Conservation (phyloP, 2,113 vertebrate species). For the Cervus canadensis region DNA sequence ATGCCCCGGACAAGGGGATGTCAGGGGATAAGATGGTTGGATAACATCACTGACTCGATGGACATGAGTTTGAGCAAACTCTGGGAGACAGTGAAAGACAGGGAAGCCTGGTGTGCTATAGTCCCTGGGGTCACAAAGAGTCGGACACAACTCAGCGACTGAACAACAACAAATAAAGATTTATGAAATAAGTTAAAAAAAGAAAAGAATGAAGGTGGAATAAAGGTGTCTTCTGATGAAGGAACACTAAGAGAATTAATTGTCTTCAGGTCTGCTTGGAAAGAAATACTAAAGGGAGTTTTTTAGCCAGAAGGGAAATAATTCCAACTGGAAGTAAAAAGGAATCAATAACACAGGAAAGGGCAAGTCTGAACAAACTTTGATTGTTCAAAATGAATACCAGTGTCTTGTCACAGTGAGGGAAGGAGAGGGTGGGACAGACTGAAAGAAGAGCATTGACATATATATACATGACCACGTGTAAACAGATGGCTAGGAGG, state of each 20-base stretch:
- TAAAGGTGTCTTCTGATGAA: neutral
- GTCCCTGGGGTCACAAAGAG: neutral
- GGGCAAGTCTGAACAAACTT: neutral
- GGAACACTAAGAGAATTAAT: neutral
- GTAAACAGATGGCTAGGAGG: neutral
- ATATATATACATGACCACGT: rapidly evolving
- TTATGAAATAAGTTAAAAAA: neutral
- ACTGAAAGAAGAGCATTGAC: neutral
- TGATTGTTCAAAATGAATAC: neutral
- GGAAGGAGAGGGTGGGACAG: neutral
- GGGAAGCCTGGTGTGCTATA: neutral
- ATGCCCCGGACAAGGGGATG: neutral
- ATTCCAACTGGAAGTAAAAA: neutral
- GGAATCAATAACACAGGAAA: neutral
- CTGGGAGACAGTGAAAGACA: neutral
- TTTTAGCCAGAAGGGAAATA: neutral
- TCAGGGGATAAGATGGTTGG: neutral
- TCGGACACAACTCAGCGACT: rapidly evolving
- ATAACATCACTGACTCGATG: neutral
- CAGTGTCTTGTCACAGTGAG: neutral
- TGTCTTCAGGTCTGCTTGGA: too few species aligned
- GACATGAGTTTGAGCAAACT: neutral
- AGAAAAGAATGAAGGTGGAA: neutral
- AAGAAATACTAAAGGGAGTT: neutral
- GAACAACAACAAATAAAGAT: neutral